phyloP scores from a whole-genome alignment of 1,140 invertebrate genomes.

The Pygmarrhopalites habei region DNA sequence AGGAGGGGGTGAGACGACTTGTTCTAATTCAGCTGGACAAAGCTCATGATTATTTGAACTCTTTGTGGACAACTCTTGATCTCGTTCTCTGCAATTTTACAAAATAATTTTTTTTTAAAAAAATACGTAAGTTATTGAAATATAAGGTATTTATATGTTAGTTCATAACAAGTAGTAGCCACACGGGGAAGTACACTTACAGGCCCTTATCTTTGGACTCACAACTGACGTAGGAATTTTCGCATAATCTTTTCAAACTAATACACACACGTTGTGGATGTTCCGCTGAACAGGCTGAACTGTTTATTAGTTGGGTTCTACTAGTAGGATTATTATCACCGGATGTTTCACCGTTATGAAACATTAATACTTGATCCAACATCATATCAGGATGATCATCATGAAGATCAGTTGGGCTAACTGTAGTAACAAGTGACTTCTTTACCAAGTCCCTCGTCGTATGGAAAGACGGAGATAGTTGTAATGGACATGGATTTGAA shows the following conservation, averaged over 20 bases:
- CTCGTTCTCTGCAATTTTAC: neutral
- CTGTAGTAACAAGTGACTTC: neutral
- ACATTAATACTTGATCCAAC: neutral
- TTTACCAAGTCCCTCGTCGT: too few relatives aligned
- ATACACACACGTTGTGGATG: slow-evolving; percentile 19
- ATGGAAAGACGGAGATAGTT: too few relatives aligned
- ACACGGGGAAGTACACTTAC: too few relatives aligned
- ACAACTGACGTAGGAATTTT: slow-evolving; percentile 13
- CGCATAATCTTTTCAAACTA: slow-evolving; percentile 26
- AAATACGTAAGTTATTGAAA: neutral
- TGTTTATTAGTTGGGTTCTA: too few relatives aligned
- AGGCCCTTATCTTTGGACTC: neutral
- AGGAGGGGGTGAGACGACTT: neutral
- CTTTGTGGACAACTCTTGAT: neutral
- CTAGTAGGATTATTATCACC: too few relatives aligned
- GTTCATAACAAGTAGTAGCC: too few relatives aligned
- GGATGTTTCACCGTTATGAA: too few relatives aligned
- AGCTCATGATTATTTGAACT: neutral
- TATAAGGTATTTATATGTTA: neutral
- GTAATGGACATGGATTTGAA: too few relatives aligned
- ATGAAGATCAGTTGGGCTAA: neutral
- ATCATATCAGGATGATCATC: neutral
- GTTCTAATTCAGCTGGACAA: neutral
- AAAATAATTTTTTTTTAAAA: neutral
- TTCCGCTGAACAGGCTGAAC: too few relatives aligned